Percentiles rank a stretch among this genome's conserved stretches.
These are phyloP conservation scores for Gymnogyps californianus DNA, from an alignment of 2,113 vertebrate genomes.

Conservation along the genomic window DNA sequence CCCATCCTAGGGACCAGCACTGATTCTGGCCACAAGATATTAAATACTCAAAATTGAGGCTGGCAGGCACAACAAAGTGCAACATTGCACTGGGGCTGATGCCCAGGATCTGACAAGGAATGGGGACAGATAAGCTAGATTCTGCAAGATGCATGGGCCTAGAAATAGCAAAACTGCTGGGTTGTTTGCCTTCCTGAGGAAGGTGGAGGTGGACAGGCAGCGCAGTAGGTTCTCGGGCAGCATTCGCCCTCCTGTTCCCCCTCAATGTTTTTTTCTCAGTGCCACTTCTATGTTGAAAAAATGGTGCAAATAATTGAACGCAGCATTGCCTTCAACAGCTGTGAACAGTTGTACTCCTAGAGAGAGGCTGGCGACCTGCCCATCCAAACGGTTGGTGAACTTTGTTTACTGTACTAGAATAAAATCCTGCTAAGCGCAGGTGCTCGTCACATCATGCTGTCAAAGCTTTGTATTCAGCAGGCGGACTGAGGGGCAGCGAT, in stretches of 20 bases:
- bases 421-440: background rate
- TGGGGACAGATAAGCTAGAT: background rate
- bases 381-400: background rate
- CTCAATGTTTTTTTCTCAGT: background rate
- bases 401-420: background rate
- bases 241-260: background rate
- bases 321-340: background rate
- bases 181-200: background rate
- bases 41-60: background rate
- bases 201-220: background rate
- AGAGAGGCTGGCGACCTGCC: background rate
- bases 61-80: background rate
- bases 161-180: background rate
- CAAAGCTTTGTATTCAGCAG: background rate
- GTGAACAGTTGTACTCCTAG: background rate
- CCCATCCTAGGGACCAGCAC: background rate
- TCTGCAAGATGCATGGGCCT: background rate
- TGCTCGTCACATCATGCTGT: fast-evolving
- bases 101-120: background rate
- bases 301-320: background rate
- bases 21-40: background rate
- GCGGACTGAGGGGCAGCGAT: background rate
- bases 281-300: background rate
- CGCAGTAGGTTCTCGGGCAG: background rate
- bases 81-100: background rate